Percentiles rank a stretch among this genome's conserved stretches.
Conservation (phyloP, 2,888 invertebrate genomes). For the Diarsia dahlii region DNA sequence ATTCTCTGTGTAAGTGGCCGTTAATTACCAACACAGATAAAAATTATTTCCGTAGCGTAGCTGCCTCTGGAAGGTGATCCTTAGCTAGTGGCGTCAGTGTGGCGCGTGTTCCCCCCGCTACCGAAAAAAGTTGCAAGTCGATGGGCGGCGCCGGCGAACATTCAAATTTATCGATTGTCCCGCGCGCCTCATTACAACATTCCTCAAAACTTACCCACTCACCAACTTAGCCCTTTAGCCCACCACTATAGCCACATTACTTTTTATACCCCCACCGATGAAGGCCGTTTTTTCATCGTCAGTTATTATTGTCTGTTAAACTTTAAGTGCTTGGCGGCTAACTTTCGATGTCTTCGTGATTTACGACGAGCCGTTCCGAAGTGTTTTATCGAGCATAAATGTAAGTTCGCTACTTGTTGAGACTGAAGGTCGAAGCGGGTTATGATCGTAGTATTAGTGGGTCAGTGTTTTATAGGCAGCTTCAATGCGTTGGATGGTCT, state of each 20-base stretch:
- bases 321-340: slow-evolving; percentile 90
- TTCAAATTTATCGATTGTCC: slow-evolving; percentile 91
- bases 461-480: slow-evolving; percentile 79
- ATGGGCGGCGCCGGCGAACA: slow-evolving; percentile 89
- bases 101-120: slow-evolving; percentile 86
- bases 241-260: slow-evolving; percentile 87
- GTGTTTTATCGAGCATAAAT: slow-evolving; percentile 91
- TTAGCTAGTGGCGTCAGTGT: slow-evolving; percentile 81
- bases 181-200: slow-evolving; percentile 89
- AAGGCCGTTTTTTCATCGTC: slow-evolving; percentile 87
- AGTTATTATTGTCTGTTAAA: slow-evolving; percentile 90
- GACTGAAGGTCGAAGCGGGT: slow-evolving; percentile 85
- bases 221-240: slow-evolving; percentile 88
- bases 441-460: slow-evolving; percentile 81
- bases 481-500: slow-evolving; percentile 66
- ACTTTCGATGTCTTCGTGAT: slow-evolving; percentile 89
- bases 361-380: slow-evolving; percentile 88
- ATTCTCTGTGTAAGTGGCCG: neutral
- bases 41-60: slow-evolving; percentile 30
- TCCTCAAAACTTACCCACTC: slow-evolving; percentile 89
- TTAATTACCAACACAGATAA: neutral
- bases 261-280: slow-evolving; percentile 83
- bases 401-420: slow-evolving; percentile 89
- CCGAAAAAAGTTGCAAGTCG: slow-evolving; percentile 91
- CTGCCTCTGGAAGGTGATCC: slow-evolving; percentile 61